Evolutionary conservation across 2,888 invertebrate genomes (phyloP).

Genomic region (Apoda limacodes): DNA sequence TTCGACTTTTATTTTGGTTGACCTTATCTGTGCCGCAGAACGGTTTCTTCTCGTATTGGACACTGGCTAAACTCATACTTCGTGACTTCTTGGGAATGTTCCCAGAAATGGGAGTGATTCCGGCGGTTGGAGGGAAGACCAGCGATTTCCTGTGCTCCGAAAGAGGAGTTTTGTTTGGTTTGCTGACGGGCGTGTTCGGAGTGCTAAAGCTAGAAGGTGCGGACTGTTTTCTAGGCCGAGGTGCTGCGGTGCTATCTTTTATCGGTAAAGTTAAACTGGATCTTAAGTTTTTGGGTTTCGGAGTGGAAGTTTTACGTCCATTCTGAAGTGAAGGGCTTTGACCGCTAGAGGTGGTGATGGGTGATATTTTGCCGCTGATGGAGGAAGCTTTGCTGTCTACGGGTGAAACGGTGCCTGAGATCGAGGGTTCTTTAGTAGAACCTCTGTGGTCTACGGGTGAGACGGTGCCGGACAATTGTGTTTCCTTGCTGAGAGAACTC

Average conservation of each 20-base stretch:
- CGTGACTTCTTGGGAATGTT: slow-evolving; percentile 49
- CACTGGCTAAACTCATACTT: slow-evolving; percentile 49
- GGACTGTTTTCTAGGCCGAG: slow-evolving; percentile 45
- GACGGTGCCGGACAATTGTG: slow-evolving; percentile 15
- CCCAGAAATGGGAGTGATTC: not conserved
- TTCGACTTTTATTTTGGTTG: slow-evolving; percentile 32
- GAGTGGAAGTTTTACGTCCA: slow-evolving; percentile 37
- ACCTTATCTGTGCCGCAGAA: slow-evolving; percentile 46
- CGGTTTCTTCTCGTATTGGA: slow-evolving; percentile 31
- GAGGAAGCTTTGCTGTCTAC: slow-evolving; percentile 43
- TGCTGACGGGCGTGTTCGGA: slow-evolving; percentile 41
- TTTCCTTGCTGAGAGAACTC: slow-evolving; percentile 9
- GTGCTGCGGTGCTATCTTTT: slow-evolving; percentile 12
- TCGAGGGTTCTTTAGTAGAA: slow-evolving; percentile 28
- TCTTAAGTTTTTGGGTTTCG: slow-evolving; percentile 27
- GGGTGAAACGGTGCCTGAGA: slow-evolving; percentile 34
- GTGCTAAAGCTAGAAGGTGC: slow-evolving; percentile 40
- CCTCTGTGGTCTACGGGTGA: slow-evolving; percentile 33
- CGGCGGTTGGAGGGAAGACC: not conserved
- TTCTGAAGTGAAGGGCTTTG: slow-evolving; percentile 29
- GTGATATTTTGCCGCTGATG: slow-evolving; percentile 36
- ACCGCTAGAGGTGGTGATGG: slow-evolving; percentile 31
- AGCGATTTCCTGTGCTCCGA: slow-evolving; percentile 40
- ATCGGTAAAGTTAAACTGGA: slow-evolving; percentile 45
- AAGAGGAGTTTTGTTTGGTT: slow-evolving; percentile 39